Conservation (phyloP, 2,113 vertebrate genomes). For the Carassius carassius region DNA sequence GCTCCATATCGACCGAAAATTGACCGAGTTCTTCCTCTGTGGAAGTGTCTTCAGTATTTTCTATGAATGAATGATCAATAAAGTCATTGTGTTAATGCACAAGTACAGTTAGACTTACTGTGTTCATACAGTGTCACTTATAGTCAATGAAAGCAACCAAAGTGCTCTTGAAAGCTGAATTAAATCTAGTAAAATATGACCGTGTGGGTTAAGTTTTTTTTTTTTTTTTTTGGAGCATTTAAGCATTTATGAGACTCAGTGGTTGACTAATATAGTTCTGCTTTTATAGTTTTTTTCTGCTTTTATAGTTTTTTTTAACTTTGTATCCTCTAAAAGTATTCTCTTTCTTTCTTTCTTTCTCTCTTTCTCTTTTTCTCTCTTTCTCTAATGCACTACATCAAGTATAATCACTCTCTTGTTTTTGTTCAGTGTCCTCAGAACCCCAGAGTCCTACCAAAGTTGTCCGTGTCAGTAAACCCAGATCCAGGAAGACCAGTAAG, state of each 20-base stretch:
- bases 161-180: not conserved
- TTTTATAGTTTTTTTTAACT: not conserved
- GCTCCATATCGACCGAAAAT: not conserved
- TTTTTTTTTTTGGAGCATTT: no score
- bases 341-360: no score
- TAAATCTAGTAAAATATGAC: not conserved
- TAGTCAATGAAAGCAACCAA: not conserved
- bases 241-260: not conserved
- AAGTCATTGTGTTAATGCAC: not conserved
- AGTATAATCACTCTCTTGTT: slow-evolving; percentile 50
- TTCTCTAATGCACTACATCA: not conserved
- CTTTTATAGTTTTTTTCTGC: not conserved
- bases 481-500: slow-evolving; percentile 86
- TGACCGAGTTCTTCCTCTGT: not conserved
- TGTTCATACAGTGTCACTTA: not conserved
- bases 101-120: not conserved
- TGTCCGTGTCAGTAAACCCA: slow-evolving; percentile 82
- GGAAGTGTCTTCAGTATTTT: not conserved
- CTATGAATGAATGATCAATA: not conserved
- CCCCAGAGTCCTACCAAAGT: slow-evolving; percentile 80
- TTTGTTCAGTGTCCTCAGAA: slow-evolving; percentile 73
- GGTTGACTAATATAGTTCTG: not conserved
- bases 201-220: not conserved
- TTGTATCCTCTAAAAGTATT: no score
- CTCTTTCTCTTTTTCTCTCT: no score